Conservation (phyloP, 2,797 vertebrate species). For the Hozukius guyotensis region DNA sequence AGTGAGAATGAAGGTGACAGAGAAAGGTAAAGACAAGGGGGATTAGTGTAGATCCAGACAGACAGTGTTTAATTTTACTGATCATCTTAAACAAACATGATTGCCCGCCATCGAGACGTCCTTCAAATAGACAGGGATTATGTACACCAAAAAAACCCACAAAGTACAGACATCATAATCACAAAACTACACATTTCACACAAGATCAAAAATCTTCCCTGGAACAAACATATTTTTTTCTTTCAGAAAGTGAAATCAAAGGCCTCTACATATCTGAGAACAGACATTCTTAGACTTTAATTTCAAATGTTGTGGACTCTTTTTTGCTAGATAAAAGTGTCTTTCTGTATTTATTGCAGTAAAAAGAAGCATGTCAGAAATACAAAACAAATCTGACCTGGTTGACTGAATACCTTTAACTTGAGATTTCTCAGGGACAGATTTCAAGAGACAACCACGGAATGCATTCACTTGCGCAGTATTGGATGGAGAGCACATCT, state of each 20-base stretch:
- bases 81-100: slow-evolving; percentile 48
- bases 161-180: not conserved
- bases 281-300: not conserved
- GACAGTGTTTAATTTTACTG: slow-evolving; percentile 43
- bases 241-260: not conserved
- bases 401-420: not conserved
- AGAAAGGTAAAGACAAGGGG: not conserved
- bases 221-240: not conserved
- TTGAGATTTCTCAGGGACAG: not conserved
- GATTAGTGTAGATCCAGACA: slow-evolving; percentile 39
- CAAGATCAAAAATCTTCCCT: not conserved
- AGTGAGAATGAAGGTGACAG: slow-evolving; percentile 23
- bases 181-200: slow-evolving; percentile 20
- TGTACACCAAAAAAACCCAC: not conserved
- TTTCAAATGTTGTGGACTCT: not conserved
- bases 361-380: not conserved
- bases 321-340: not conserved
- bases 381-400: not conserved
- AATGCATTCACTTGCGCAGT: not conserved
- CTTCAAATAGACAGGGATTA: slow-evolving; percentile 38
- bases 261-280: not conserved
- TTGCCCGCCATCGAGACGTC: not conserved
- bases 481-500: not conserved
- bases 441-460: not conserved
- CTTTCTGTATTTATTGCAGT: not conserved